Conservation (phyloP, 2,113 vertebrate genomes). For the Toxotes chatareus region DNA sequence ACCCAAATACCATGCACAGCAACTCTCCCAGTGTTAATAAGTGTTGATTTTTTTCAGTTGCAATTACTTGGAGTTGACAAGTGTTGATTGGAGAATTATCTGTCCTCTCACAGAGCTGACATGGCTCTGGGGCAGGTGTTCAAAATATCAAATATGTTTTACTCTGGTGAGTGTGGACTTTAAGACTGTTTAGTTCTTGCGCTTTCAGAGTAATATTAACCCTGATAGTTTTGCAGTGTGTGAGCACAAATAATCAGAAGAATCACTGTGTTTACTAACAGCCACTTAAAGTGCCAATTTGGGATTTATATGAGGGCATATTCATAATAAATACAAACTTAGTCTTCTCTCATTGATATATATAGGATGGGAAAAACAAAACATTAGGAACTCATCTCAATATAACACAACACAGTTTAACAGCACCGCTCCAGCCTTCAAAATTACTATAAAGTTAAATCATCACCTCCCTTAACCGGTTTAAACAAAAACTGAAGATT, state of each 20-base stretch:
- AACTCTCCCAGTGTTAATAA: slow-evolving; percentile 63
- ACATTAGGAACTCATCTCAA: neutral
- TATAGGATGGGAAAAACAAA: neutral
- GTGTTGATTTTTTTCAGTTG: slow-evolving; percentile 63
- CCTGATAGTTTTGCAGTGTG: slow-evolving; percentile 9
- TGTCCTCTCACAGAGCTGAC: slow-evolving; percentile 62
- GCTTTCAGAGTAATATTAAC: slow-evolving; percentile 27
- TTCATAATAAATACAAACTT: slow-evolving; percentile 21
- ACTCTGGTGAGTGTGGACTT: slow-evolving; percentile 34
- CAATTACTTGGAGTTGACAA: slow-evolving; percentile 63
- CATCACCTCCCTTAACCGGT: neutral
- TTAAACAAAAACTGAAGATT: neutral
- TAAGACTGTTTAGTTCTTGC: slow-evolving; percentile 21
- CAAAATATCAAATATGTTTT: slow-evolving; percentile 59
- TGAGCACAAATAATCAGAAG: slow-evolving; percentile 18
- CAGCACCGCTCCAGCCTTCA: slow-evolving; percentile 13
- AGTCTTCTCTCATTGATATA: neutral
- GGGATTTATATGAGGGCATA: neutral
- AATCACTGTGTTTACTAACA: slow-evolving; percentile 16
- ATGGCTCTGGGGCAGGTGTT: slow-evolving; percentile 60
- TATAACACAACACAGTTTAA: slow-evolving; percentile 24
- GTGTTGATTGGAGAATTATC: slow-evolving; percentile 71
- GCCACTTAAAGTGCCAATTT: slow-evolving; percentile 18
- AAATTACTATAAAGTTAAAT: slow-evolving; percentile 12
- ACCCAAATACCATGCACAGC: slow-evolving; percentile 55